Evolutionary conservation across 2,113 vertebrate species (phyloP).

Genomic region (Clarias magur): DNA sequence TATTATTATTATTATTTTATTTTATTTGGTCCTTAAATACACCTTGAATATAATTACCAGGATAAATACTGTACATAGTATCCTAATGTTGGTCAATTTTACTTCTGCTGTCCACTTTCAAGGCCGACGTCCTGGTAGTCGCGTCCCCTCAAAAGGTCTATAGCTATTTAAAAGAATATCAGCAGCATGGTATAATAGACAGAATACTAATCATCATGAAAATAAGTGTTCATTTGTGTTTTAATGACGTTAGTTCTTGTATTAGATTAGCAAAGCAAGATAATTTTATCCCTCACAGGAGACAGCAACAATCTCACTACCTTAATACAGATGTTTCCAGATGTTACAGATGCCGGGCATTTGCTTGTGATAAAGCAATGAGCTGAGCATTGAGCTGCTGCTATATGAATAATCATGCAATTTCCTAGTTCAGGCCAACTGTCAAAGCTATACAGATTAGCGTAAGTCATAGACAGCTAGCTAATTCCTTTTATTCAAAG

Average conservation of each 20-base stretch:
- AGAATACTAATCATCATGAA: not conserved
- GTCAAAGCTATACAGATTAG: not conserved
- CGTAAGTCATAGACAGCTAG: not conserved
- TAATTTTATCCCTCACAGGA: not conserved
- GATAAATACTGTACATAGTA: too few relatives aligned
- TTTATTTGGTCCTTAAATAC: too few relatives aligned
- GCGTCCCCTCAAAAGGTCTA: too few relatives aligned
- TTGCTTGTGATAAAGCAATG: not conserved
- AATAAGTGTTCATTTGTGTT: not conserved
- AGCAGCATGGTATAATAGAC: not conserved
- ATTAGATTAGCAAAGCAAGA: not conserved
- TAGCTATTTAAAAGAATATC: not conserved
- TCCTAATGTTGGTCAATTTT: too few relatives aligned
- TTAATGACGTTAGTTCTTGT: not conserved
- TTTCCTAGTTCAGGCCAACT: constrained; percentile 3
- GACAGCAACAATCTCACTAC: too few relatives aligned
- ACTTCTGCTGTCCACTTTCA: too few relatives aligned
- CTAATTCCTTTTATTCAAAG: not conserved
- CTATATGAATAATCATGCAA: not conserved
- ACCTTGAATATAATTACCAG: too few relatives aligned
- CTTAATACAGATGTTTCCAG: not conserved
- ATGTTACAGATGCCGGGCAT: not conserved
- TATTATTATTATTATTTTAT: too few relatives aligned
- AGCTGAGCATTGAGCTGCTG: not conserved
- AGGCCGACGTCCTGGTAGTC: too few relatives aligned